These are phyloP conservation scores for Pelobates fuscus DNA, from an alignment of 2,113 vertebrate genomes.

Conservation along the genomic window DNA sequence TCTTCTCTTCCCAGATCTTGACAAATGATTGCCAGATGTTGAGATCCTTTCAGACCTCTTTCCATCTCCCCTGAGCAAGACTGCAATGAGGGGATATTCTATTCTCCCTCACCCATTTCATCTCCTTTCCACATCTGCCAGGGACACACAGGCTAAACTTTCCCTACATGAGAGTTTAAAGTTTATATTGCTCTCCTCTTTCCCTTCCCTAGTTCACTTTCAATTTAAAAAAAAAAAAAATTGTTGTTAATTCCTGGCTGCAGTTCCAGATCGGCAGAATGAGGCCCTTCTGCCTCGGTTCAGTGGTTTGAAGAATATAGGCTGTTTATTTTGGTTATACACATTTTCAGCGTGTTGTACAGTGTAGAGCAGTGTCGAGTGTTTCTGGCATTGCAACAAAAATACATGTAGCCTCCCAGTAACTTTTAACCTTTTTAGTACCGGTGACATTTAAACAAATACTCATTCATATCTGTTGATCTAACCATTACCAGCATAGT, in stretches of 20 bases:
- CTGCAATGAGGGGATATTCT: conserved; percentile 79
- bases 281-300: conserved; percentile 66
- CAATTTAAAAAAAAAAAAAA: too few relatives aligned
- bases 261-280: conserved; percentile 70
- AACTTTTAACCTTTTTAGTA: background rate
- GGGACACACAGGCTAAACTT: conserved; percentile 75
- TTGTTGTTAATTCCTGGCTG: conserved; percentile 54
- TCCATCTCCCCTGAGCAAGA: conserved; percentile 70
- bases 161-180: conserved; percentile 80
- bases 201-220: conserved; percentile 34
- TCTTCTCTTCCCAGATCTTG: conserved; percentile 89
- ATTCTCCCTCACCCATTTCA: conserved; percentile 81
- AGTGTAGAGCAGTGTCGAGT: conserved; percentile 4
- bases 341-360: conserved; percentile 33
- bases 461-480: background rate
- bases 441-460: background rate
- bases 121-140: conserved; percentile 90
- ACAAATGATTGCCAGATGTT: conserved; percentile 99
- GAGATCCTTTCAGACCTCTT: conserved; percentile 74
- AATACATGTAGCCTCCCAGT: conserved; percentile 7
- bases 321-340: conserved; percentile 61
- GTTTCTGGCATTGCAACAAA: background rate
- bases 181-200: conserved; percentile 73
- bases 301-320: conserved; percentile 55
- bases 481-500: too few relatives aligned